These are phyloP conservation scores for Elgaria multicarinata DNA, from an alignment of 2,113 vertebrate genomes.

Conservation along the genomic window DNA sequence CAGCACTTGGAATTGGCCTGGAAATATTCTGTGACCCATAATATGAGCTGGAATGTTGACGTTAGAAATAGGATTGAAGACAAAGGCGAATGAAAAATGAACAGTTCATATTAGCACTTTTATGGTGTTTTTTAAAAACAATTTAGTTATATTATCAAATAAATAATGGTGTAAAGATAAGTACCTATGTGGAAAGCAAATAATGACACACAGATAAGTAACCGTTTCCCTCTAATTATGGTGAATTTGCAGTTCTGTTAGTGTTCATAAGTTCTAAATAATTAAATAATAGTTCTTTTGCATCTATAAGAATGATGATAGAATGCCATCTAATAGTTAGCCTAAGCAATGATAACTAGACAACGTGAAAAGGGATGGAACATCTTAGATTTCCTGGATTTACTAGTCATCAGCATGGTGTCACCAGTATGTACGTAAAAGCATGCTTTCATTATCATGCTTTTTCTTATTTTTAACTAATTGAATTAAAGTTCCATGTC, in stretches of 20 bases:
- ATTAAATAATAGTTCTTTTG: not conserved
- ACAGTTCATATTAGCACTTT: not conserved
- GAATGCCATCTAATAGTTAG: conserved; percentile 8
- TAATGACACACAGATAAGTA: not conserved
- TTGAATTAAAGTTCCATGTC: conserved; percentile 54
- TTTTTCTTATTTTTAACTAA: conserved; percentile 35
- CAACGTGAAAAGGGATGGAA: conserved; percentile 62
- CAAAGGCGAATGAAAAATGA: not conserved
- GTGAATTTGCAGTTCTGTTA: not conserved
- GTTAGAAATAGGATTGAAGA: not conserved
- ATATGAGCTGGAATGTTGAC: not conserved
- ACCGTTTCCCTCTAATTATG: not conserved
- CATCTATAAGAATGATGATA: not conserved
- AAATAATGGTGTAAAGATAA: not conserved
- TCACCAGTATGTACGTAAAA: conserved; percentile 59
- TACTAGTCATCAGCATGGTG: conserved; percentile 28
- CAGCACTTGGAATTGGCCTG: not conserved
- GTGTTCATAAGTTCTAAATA: not conserved
- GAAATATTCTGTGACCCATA: not conserved
- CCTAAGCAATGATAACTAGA: not conserved
- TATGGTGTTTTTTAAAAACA: not conserved
- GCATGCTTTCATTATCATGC: conserved; percentile 49
- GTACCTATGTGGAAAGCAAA: not conserved
- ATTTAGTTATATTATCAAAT: conserved; percentile 11
- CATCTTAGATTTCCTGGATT: conserved; percentile 26